Evolutionary conservation across 2,797 vertebrate species (phyloP), one percentile per base, ranked within the genome.

Genomic region (Bothrops alternatus): DNA sequence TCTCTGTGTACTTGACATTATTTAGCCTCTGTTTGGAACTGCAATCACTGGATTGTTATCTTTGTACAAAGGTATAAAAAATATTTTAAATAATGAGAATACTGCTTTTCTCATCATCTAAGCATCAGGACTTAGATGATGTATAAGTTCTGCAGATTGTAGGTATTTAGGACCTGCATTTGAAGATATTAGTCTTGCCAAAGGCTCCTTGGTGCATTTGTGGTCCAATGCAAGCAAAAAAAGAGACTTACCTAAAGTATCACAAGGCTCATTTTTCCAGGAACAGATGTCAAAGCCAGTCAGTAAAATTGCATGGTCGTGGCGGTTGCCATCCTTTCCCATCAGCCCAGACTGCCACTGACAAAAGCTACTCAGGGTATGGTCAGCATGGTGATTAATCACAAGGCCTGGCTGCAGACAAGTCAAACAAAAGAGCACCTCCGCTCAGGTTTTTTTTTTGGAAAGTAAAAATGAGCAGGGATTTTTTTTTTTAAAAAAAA

Each of bases 191-290:
- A 55, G 10, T 82, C 32, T 26, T 69, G 61, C 12, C 32, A 69
- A 50, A 6, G 47, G 25, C 4, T 42, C 65, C 37, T 7, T 16
- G 58, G 57, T 18, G 11, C 58, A 56, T 26, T n/a, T 2, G 3
- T 32, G 61, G 11, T 0, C 47, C 6, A 12, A 12, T 28, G 11
- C 0, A 56, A 6, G 7, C 4, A 69, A 37, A 10, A 53, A 53
- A 53, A 53, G 8, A 32, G 26, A 65, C 93, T 57, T 97, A 99
- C 98, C 98, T 90, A 99, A 96, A 7, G 98, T 99, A 90, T 99
- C 98, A 92, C 98, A 99, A 14, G 98, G 98, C 86, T 98, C 98
- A 60, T 99, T 98, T 96, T 99, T 99, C 98, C 98, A 99, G 37
- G 98, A 99, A 95, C 98, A 99, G 95, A 99, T 99, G 95, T 99